Evolutionary conservation across 2,113 vertebrate genomes (phyloP).

Genomic region (Nothoprocta pentlandii): DNA sequence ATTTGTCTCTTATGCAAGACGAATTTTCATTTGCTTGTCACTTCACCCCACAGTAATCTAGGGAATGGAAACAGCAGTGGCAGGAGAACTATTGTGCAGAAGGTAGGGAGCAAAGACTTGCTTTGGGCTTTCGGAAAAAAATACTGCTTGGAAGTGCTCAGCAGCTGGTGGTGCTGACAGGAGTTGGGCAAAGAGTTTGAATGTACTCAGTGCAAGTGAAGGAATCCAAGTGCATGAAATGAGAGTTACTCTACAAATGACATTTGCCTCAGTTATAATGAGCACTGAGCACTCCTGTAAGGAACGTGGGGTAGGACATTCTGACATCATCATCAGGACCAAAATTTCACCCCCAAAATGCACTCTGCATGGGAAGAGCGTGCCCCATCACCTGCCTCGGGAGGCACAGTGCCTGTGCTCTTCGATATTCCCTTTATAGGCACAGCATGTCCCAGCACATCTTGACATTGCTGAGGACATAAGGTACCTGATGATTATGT

Average conservation of each 20-base stretch:
- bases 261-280: background rate
- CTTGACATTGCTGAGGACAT: background rate
- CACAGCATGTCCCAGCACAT: background rate
- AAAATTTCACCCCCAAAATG: background rate
- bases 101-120: background rate
- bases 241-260: background rate
- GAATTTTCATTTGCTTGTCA: background rate
- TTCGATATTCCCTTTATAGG: background rate
- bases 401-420: background rate
- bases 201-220: background rate
- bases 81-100: background rate
- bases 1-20: background rate
- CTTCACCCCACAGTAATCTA: background rate
- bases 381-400: background rate
- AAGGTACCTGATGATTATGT: background rate
- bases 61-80: background rate
- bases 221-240: background rate
- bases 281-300: background rate
- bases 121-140: background rate
- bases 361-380: background rate
- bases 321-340: background rate
- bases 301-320: background rate
- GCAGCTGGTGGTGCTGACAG: background rate
- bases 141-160: background rate
- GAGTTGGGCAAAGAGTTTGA: background rate